Conservation (phyloP, 2,113 vertebrate genomes). For the Excalfactoria chinensis region DNA sequence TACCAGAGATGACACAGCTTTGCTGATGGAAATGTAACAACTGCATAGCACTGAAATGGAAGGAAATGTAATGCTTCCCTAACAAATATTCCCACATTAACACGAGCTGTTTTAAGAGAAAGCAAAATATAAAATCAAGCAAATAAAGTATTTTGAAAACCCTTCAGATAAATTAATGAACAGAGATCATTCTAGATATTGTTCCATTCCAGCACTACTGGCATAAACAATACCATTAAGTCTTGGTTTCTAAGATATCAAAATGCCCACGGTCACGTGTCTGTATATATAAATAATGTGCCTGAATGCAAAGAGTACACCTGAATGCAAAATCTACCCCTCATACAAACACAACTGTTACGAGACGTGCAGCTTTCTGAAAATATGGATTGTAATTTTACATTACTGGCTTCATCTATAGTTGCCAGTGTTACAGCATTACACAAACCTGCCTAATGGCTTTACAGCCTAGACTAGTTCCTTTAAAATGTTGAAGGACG, state of each 20-base stretch:
- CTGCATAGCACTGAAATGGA: background rate
- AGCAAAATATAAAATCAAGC: background rate
- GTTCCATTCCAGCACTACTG: background rate
- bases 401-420: background rate
- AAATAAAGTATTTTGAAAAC: accelerated
- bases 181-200: background rate
- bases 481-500: background rate
- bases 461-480: background rate
- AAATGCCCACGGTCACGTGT: background rate
- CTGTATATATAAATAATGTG: background rate
- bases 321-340: background rate
- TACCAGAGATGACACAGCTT: background rate
- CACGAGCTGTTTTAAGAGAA: background rate
- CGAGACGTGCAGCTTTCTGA: background rate
- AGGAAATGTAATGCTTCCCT: background rate
- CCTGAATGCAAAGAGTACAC: background rate
- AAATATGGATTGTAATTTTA: background rate
- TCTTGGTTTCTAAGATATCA: background rate
- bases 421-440: background rate
- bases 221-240: background rate
- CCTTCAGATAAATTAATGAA: background rate
- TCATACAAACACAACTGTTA: background rate
- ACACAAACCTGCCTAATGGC: background rate
- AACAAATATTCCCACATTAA: background rate
- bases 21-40: background rate